A percentile compares a stretch with the other conserved stretches of the same genome.
These are phyloP conservation scores for Labeo catla DNA, from an alignment of 2,113 vertebrate species.

Conservation along the genomic window DNA sequence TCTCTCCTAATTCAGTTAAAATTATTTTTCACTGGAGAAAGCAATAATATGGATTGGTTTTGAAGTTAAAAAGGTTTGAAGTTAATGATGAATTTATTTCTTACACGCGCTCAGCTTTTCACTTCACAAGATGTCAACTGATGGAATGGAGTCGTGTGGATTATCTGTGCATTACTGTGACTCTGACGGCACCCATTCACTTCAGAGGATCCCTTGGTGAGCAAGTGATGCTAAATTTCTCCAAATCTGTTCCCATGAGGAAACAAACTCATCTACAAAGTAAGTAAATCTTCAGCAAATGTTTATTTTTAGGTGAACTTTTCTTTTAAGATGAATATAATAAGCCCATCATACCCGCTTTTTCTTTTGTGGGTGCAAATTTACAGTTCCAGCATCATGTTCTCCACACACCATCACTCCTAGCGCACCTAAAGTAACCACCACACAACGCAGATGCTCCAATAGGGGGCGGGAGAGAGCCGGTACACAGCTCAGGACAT, in stretches of 20 bases:
- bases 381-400: constrained; percentile 71
- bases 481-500: constrained; percentile 72
- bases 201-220: background rate
- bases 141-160: background rate
- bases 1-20: background rate
- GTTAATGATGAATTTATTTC: background rate
- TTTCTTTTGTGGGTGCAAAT: constrained; percentile 67
- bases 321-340: background rate
- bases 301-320: background rate
- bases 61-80: background rate
- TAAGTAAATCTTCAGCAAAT: background rate
- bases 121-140: background rate
- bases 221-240: background rate
- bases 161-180: background rate
- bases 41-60: background rate
- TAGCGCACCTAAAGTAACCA: constrained; percentile 81
- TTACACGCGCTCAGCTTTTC: background rate
- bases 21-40: background rate
- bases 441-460: constrained; percentile 81
- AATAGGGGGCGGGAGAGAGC: constrained; percentile 83
- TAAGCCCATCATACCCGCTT: constrained; percentile 66
- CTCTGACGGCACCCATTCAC: background rate
- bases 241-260: background rate
- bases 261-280: background rate
- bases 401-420: constrained; percentile 85